phyloP scores from a whole-genome alignment of 2,797 vertebrate genomes.

The Gouania willdenowi region DNA sequence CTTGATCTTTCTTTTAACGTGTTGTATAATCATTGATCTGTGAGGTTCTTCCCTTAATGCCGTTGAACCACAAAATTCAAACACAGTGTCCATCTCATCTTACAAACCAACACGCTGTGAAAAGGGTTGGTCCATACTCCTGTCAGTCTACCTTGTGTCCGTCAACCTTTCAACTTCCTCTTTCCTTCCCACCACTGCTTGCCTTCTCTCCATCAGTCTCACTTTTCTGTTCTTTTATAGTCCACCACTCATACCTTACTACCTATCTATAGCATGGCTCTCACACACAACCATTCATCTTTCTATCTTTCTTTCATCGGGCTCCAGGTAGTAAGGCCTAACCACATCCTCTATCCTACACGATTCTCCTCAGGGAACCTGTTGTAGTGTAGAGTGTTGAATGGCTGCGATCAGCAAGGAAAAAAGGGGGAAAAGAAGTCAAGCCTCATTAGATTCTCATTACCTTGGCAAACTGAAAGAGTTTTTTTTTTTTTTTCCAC shows the following conservation, averaged over 20 bases:
- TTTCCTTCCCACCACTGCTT: neutral
- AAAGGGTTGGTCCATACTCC: constrained; percentile 28
- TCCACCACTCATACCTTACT: constrained; percentile 4
- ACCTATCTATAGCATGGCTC: constrained; percentile 23
- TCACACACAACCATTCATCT: constrained; percentile 17
- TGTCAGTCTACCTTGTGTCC: constrained; percentile 5
- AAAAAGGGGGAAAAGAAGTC: constrained; percentile 64
- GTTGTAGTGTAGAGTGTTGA: constrained; percentile 33
- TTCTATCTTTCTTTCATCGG: constrained; percentile 40
- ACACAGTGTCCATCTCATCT: constrained; percentile 5
- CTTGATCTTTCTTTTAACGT: too few relatives aligned
- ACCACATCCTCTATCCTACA: constrained; percentile 19
- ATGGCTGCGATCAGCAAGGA: constrained; percentile 25
- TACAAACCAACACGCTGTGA: constrained; percentile 14
- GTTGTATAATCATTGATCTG: too few relatives aligned
- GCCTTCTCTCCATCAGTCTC: neutral
- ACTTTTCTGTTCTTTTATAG: constrained; percentile 1
- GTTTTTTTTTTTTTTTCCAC: constrained; percentile 57
- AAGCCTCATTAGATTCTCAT: constrained; percentile 95
- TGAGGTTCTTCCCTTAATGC: constrained; percentile 5
- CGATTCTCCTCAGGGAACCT: constrained; percentile 46
- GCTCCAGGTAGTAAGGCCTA: constrained; percentile 14
- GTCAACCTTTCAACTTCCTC: neutral
- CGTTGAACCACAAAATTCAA: constrained; percentile 12
- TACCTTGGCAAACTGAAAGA: constrained; percentile 87